Evolutionary conservation across 2,113 vertebrate species (phyloP), one percentile per base, ranked within the genome.

Genomic region (Channa argus): DNA sequence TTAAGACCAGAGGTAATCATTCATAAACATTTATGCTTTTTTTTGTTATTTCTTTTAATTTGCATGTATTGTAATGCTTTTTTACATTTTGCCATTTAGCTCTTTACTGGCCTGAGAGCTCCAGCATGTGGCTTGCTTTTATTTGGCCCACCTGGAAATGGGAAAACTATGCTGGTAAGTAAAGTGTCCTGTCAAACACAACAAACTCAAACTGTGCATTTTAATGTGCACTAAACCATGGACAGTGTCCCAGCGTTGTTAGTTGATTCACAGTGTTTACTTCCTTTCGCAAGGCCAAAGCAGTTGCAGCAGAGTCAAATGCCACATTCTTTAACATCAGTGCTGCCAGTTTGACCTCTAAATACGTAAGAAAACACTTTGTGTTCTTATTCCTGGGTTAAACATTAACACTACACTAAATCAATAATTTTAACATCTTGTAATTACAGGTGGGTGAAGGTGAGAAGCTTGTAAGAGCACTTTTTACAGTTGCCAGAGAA

Each of bases 281-380:
- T 86, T 70, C 14, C 41, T 71, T 54, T 74, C 52, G 5, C n/a
- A 63, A 99, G 98, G 97, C 98, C 66, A 99, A 98, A 95, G 98
- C 98, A 13, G 98, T 99, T 38, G 98, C 98, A 82, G 96, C 95
- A 68, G 98, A 99, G 88, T 99, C 98, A 13, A 97, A 97, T 38
- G 95, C 97, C 44, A 99, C 96, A 8, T 99, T 99, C 86, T 99
- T 99, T 88, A 99, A 96, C 79, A 99, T 99, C 93, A 99, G 98
- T 14, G 97, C 98, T 82, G 97, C 98, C 0, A 99, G 95, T 91
- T 92, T 99, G 88, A 99, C 98, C 74, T 99, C 98, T 56, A 99
- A 99, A 98, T 99, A 97, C 0, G 98, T 99, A 92, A 98, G 97
- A 95, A 70, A 71, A 44, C 5, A 34, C 15, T 51, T 63, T 54